Conservation (phyloP, 2,113 vertebrate species). For the Pangasianodon hypophthalmus region DNA sequence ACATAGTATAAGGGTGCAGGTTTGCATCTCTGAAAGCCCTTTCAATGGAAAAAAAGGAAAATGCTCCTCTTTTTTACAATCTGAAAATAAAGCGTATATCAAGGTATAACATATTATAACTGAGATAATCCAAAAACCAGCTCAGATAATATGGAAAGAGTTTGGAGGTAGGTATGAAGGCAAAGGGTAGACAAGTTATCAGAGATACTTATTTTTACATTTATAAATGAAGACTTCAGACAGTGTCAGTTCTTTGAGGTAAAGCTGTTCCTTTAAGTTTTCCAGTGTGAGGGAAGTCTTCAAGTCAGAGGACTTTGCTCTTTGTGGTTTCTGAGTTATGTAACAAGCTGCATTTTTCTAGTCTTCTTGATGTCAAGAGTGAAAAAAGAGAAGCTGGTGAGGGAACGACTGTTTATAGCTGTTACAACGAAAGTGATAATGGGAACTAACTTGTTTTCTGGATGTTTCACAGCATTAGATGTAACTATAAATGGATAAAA, state of each 20-base stretch:
- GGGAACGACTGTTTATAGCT: neutral
- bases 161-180: neutral
- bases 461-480: neutral
- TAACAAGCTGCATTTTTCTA: neutral
- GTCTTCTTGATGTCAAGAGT: neutral
- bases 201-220: neutral
- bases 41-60: neutral
- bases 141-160: neutral
- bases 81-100: neutral
- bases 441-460: neutral
- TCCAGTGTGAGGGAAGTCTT: neutral
- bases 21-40: neutral
- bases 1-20: neutral
- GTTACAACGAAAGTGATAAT: neutral
- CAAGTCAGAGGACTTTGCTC: neutral
- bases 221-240: neutral
- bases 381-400: slow-evolving; percentile 6
- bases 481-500: neutral
- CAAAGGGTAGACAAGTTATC: neutral
- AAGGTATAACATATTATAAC: neutral
- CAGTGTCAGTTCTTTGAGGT: neutral
- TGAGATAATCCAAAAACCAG: neutral
- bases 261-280: neutral
- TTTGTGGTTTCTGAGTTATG: neutral
- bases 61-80: neutral